phyloP scores from a whole-genome alignment of 2,797 vertebrate species.

The Gymnothorax reevesii region DNA sequence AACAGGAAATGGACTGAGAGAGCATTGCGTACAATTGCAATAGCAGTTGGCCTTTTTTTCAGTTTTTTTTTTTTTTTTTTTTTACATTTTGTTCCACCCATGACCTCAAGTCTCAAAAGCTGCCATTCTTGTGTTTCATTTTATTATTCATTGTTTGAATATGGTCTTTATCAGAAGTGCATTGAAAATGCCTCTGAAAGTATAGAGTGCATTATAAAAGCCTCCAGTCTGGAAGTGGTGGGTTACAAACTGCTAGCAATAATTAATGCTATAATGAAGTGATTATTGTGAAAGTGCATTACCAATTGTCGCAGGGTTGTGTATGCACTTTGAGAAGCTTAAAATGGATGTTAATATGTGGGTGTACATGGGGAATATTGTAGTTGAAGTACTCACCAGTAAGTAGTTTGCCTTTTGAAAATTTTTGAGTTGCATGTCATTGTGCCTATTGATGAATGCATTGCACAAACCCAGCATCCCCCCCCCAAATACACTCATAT shows the following conservation, averaged over 20 bases:
- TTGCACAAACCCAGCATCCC: constrained; percentile 25
- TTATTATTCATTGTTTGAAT: constrained; percentile 37
- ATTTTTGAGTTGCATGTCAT: constrained; percentile 41
- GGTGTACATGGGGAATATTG: constrained; percentile 1
- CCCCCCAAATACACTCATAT: constrained; percentile 29
- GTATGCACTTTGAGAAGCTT: constrained; percentile 32
- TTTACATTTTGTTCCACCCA: neutral
- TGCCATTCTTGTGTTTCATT: constrained; percentile 41
- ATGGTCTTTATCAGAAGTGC: constrained; percentile 36
- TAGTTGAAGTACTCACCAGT: constrained; percentile 50
- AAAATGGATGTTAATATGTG: constrained; percentile 28
- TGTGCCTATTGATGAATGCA: constrained; percentile 62
- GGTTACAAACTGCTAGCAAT: constrained; percentile 68
- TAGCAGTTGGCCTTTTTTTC: neutral
- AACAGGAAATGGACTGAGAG: neutral
- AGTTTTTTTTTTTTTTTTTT: constrained; percentile 1
- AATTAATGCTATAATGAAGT: constrained; percentile 68
- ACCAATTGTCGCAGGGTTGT: constrained; percentile 43
- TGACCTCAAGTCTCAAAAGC: constrained; percentile 11
- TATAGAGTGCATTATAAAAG: constrained; percentile 56
- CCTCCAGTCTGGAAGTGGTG: neutral
- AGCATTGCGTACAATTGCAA: neutral
- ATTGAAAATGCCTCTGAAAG: constrained; percentile 54
- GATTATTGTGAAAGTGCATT: constrained; percentile 69
- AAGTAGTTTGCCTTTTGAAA: neutral